phyloP scores from a whole-genome alignment of 1,140 invertebrate genomes.

The Cydia fagiglandana region DNA sequence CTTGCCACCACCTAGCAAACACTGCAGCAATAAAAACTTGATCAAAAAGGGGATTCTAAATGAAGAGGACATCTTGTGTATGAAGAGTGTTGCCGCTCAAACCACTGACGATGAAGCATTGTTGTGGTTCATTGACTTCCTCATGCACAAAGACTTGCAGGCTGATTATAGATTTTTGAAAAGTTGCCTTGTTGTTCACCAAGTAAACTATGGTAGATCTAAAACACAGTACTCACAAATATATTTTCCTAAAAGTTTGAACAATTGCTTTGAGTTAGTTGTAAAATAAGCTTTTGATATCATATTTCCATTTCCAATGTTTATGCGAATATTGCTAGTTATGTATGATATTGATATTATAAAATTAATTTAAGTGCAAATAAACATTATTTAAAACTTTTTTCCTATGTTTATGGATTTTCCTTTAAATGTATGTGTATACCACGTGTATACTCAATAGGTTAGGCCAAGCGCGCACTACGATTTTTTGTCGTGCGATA shows the following conservation, averaged over 20 bases:
- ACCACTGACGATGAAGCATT: not conserved
- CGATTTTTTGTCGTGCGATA: no score
- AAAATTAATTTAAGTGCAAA: no score
- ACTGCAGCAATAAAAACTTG: not conserved
- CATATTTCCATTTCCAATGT: no score
- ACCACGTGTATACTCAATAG: no score
- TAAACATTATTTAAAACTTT: no score
- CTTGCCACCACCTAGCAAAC: not conserved
- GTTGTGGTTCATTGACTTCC: conserved; percentile 26
- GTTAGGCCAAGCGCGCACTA: no score
- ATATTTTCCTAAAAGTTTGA: not conserved
- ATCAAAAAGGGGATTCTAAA: conserved; percentile 24
- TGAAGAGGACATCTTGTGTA: conserved; percentile 22
- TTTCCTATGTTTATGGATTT: no score
- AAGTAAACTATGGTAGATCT: not conserved
- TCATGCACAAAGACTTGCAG: conserved; percentile 24
- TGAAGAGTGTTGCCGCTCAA: not conserved
- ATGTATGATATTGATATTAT: no score
- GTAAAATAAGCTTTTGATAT: not conserved
- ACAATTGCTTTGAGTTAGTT: conserved; percentile 4
- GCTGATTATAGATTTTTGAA: conserved; percentile 18
- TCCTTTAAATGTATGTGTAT: no score
- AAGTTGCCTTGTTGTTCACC: conserved; percentile 12
- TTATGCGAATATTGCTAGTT: no score
- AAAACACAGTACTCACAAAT: not conserved